Evolutionary conservation across 2,113 vertebrate genomes (phyloP), one percentile per base, ranked within the genome.

Genomic region (Craseonycteris thonglongyai): DNA sequence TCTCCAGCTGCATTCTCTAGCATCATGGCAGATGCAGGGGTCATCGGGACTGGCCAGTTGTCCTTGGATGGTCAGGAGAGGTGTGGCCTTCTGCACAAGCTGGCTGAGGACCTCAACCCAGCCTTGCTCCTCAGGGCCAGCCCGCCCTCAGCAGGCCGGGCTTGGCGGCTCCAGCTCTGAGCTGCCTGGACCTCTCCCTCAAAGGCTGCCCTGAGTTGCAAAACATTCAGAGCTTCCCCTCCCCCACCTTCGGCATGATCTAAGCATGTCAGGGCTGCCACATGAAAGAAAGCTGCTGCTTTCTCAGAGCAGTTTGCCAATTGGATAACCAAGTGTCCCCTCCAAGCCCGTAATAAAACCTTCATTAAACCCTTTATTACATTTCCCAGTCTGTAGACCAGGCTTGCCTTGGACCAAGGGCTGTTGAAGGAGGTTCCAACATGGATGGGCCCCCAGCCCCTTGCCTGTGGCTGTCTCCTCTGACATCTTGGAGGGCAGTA

Each of bases 231-330:
- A 88, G 75, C 38, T 84, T 66, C 88, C 30, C 30, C 61, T 82
- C 78, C 58, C 72, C 33, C 7, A 74, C 59, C 81, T 69, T 61
- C 0, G 0, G 83, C 59, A 54, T 95, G 91, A 94, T 88, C 93
- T 93, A 94, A 97, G 81, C 96, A 81, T 84, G 75, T 96, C 79
- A 80, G 61, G 40, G 79, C 93, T 61, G 87, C 94, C 96, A 96
- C 96, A 92, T 97, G 94, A 97, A 97, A 97, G 95, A 72, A 82
- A 95, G 2, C 79, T 91, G 79, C 68, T 88, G 79, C 49, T 93
- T 94, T 96, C 92, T 96, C 75, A 90, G 78, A 96, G 80, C 30
- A 66, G 33, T 66, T 40, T 96, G 97, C 94, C 93, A 96, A 18
- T 78, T 87, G 93, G 90, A 96, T 80, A 91, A 91, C 65, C 72